Evolutionary conservation across 2,888 invertebrate genomes (phyloP), one percentile per base, ranked within the genome.

Genomic region (Nemotelus pantherinus): DNA sequence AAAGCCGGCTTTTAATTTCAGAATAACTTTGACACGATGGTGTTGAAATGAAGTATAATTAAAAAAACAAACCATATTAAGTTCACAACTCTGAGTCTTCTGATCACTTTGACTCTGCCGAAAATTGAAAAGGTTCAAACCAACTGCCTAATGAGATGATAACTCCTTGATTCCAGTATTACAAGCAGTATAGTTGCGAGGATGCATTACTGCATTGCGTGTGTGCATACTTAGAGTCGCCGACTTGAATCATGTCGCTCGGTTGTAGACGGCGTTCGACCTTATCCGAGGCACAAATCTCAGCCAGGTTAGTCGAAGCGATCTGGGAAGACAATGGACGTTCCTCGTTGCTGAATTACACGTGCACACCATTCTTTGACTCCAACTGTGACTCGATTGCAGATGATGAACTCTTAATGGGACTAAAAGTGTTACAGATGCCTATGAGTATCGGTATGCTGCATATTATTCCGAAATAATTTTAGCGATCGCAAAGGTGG

Each of bases 211-310:
- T 25, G 72, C 72, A 72, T 60, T 72, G 72, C 72, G 72, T 72
- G 58, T 44, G 72, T 25, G 25, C 25, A 25, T 60, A 72, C 58
- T 72, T 72, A 47, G 60, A 72, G 47, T 72, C 58, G 60, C 58
- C 45, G 74, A 74, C 60, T 74, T 63, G 63, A 47, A 74, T 60
- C 74, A 60, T 74, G 48, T 74, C 74, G 25, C 43, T 9, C 48
- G 63, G 41, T 44, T 63, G 74, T 39, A 50, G 63, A 68, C 53
- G 48, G 48, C 74, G 48, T 72, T 72, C 45, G 25, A 41, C 58
- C 74, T 74, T 74, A 74, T 74, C 74, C 41, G 43, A 74, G 74
- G 55, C 70, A 70, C 70, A 70, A 70, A 74, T 74, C 74, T 74
- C 63, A 48, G 60, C 48, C 43, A 48, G 9, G 74, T 50, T 48